phyloP scores from a whole-genome alignment of 2,888 invertebrate species.

The Tiliacea aurago region DNA sequence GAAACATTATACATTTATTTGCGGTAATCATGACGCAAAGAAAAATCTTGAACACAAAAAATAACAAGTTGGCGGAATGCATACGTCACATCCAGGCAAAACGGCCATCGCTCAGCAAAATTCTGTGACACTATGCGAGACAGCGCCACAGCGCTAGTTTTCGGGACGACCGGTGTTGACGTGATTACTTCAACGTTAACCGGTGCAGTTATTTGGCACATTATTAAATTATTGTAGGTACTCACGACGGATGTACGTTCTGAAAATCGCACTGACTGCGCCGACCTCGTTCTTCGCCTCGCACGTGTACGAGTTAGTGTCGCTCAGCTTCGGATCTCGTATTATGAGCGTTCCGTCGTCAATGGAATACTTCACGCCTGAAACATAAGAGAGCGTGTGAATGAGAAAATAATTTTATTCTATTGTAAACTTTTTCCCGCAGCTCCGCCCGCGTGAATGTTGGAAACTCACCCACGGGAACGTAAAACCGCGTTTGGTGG shows the following conservation, averaged over 20 bases:
- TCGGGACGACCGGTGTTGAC: neutral
- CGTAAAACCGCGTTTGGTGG: neutral
- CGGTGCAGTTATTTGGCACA: neutral
- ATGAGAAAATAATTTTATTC: neutral
- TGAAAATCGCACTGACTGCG: conserved; percentile 21
- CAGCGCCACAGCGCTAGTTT: neutral
- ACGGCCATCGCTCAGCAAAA: neutral
- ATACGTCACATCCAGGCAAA: neutral
- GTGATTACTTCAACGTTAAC: neutral
- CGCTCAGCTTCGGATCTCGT: conserved; percentile 36
- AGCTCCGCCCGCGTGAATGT: neutral
- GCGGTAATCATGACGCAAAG: too few species aligned
- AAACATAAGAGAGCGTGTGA: conserved; percentile 3
- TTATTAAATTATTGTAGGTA: neutral
- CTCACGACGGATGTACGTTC: conserved; percentile 21
- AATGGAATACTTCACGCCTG: conserved; percentile 43
- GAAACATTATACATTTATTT: too few species aligned
- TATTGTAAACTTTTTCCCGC: neutral
- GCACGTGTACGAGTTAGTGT: conserved; percentile 44
- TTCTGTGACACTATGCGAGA: neutral
- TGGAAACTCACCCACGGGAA: neutral
- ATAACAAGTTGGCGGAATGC: too few species aligned
- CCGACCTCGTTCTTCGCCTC: conserved; percentile 44
- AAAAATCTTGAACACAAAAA: too few species aligned
- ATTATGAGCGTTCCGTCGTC: conserved; percentile 42